These are phyloP conservation scores for Rhagium mordax DNA, from an alignment of 2,888 invertebrate species.

Conservation along the genomic window DNA sequence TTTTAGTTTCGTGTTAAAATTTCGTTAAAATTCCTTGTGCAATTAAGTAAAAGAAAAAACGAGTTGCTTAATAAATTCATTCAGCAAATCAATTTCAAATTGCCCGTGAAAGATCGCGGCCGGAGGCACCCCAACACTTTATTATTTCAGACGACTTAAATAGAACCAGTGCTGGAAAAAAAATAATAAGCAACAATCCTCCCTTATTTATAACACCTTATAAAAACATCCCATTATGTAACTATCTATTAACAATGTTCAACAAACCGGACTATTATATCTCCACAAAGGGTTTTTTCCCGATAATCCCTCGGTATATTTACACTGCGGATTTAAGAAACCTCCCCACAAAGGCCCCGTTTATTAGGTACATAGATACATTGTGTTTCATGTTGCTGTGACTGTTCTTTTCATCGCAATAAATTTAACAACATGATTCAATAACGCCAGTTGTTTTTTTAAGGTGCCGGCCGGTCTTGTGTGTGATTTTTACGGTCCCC, in stretches of 20 bases:
- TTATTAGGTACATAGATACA: slow-evolving; percentile 48
- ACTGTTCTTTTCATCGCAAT: slow-evolving; percentile 52
- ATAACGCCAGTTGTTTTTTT: slow-evolving; percentile 56
- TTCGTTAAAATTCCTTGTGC: too few species aligned
- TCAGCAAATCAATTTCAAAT: not conserved
- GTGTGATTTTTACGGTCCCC: slow-evolving; percentile 42
- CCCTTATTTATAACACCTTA: slow-evolving; percentile 63
- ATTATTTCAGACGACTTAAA: slow-evolving; percentile 50
- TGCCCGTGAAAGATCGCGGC: slow-evolving; percentile 5
- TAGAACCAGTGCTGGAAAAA: slow-evolving; percentile 34
- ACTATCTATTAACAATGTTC: slow-evolving; percentile 65
- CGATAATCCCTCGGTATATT: slow-evolving; percentile 53
- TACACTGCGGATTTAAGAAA: slow-evolving; percentile 53
- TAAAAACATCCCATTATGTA: slow-evolving; percentile 67
- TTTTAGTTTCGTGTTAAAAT: too few species aligned
- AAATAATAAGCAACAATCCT: slow-evolving; percentile 46
- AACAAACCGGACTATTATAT: slow-evolving; percentile 61
- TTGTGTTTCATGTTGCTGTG: slow-evolving; percentile 41
- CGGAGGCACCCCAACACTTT: slow-evolving; percentile 14
- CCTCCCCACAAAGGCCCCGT: slow-evolving; percentile 42
- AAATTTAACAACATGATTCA: slow-evolving; percentile 50
- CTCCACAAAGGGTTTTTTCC: slow-evolving; percentile 53
- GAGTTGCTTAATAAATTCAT: too few species aligned
- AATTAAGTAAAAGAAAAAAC: too few species aligned
- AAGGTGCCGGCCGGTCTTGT: slow-evolving; percentile 41